Evolutionary conservation across 2,113 vertebrate species (phyloP), one percentile per base, ranked within the genome.

Genomic region (Cyprinodon brontotheroides): DNA sequence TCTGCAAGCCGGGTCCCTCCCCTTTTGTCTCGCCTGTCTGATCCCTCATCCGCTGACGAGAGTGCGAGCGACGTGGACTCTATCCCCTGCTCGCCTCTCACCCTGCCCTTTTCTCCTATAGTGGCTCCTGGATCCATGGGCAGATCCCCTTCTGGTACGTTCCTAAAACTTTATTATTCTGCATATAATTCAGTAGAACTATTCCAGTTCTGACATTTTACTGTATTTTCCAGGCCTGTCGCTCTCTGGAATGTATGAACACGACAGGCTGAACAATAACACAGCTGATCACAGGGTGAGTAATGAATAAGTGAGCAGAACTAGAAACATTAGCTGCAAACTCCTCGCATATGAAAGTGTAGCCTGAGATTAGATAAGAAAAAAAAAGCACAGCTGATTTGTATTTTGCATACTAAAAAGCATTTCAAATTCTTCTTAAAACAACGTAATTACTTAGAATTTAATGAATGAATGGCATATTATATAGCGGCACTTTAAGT

Each of bases 11-110:
- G 96, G 1, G 83, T 47, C 0, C 96, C 96, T 0, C 96, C 93
- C 0, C 89, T 96, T 69, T 89, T 97, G 2, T 94, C 86, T 70
- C 97, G 95, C 40, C 90, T 99, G 1, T 99, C 98, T 0, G 97
- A 99, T 79, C 98, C 93, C 0, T 95, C 94, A 1, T 99, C 96
- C 0, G 95, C 88, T 9, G 97, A 99, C 15, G 98, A 98, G 17
- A 96, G 85, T 93, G 87, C 93, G 95, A 98, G 96, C 0, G 98
- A 99, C 1, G 40, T 88, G 62, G 97, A 99, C 79, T 99, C 98
- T 0, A 77, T 95, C 3, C 96, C 97, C 36, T 97, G 95, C 84
- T 98, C 98, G 0, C 97, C 97, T 0, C 95, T 86, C 50, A 60
- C 41, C 86, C 1, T 85, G 0, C 15, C 86, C 57, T 87, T 82